Evolutionary conservation across 2,113 vertebrate genomes (phyloP).

Genomic region (Aphelocoma coerulescens): DNA sequence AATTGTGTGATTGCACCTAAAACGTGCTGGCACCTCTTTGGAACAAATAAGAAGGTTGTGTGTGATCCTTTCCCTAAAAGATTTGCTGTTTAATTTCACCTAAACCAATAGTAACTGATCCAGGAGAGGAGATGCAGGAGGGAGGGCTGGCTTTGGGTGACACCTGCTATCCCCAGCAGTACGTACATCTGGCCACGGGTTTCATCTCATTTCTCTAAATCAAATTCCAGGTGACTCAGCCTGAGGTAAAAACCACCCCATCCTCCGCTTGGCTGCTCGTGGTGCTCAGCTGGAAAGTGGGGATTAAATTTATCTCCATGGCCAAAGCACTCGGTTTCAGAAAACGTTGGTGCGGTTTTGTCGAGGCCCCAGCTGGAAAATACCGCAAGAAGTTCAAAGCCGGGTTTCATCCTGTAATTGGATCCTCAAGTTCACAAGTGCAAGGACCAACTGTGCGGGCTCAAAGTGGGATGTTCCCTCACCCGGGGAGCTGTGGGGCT

Average conservation of each 20-base stretch:
- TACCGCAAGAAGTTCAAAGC: slow-evolving; percentile 59
- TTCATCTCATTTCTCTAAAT: background rate
- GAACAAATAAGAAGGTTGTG: background rate
- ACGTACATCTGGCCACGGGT: background rate
- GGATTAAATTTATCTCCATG: background rate
- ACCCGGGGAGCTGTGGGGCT: background rate
- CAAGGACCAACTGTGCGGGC: slow-evolving; percentile 39
- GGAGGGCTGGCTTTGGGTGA: background rate
- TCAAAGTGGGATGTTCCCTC: background rate
- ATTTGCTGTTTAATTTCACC: background rate
- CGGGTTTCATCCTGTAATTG: slow-evolving; percentile 13
- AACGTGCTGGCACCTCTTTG: rapidly evolving
- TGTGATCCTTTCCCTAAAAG: background rate
- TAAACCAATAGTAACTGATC: background rate
- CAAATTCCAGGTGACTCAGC: background rate
- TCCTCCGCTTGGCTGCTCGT: background rate
- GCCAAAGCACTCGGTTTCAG: background rate
- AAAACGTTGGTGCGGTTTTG: background rate
- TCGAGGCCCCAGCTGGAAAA: slow-evolving; percentile 39
- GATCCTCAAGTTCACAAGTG: slow-evolving; percentile 51
- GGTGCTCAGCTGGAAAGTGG: background rate
- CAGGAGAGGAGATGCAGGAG: background rate
- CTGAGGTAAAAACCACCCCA: background rate
- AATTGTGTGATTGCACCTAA: background rate
- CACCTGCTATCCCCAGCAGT: background rate